Evolutionary conservation across 2,797 vertebrate genomes (phyloP), one percentile per base, ranked within the genome.

Genomic region (Melanotaenia pygmaea): DNA sequence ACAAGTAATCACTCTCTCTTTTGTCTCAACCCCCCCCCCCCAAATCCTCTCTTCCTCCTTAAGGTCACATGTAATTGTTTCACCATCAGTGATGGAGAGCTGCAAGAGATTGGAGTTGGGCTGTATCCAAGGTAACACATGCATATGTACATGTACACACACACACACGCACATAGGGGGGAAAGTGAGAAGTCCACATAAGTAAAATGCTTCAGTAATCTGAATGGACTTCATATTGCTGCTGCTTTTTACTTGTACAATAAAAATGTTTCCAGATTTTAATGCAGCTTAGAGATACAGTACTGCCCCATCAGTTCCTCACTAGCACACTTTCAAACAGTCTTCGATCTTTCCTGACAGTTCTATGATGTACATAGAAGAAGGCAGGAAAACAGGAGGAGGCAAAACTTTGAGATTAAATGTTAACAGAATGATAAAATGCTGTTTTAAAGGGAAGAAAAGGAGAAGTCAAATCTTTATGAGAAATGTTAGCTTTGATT

Each of bases 31-130:
- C 61, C 26, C 74, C 62, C 43, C 6, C 59, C 38, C 5, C 20
- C 43, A 45, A 18, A 12, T 62, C 38, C 45, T 71, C 32, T 79
- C 34, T 62, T 38, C 76, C 66, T 69, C 57, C 67, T 83, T 80
- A 50, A 99, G 98, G 94, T 99, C 88, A 97, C 95, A 54, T 98
- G 97, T 92, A 99, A 99, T 93, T 97, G 97, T 87, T 99, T 99
- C 91, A 97, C 96, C 90, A 95, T 99, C 92, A 97, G 97, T 89
- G 96, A 98, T 14, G 96, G 94, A 28, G 97, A 99, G 91, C 95
- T 98, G 92, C 96, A 97, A 85, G 96, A 97, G 91, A 92, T 97
- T 74, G 98, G 95, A 86, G 96, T 98, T 81, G 98, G 97, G 75
- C 94, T 99, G 0, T 99, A 98, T 93, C 98, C 97, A 77, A 99